Evolutionary conservation across 2,113 vertebrate species (phyloP).

Genomic region (Caretta caretta): DNA sequence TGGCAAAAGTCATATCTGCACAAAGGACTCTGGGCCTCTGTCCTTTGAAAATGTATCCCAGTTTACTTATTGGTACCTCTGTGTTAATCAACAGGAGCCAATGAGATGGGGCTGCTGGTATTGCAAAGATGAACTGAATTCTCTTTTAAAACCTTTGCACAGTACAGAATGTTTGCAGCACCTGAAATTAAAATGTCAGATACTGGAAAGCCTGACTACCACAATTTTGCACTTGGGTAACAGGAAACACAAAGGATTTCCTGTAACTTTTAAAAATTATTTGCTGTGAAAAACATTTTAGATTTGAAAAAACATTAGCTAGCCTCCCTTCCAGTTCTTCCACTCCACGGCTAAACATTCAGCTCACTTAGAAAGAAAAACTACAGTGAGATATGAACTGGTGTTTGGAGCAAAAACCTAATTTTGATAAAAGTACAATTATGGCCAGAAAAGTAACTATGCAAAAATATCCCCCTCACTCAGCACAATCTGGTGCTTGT

Average conservation of each 20-base stretch:
- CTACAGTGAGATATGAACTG: not conserved
- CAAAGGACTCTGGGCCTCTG: not conserved
- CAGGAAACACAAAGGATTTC: not conserved
- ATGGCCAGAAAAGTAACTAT: not conserved
- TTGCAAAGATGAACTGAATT: slow-evolving; percentile 11
- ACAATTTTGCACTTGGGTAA: not conserved
- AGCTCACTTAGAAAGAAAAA: not conserved
- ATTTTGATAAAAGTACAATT: not conserved
- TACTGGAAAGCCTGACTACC: not conserved
- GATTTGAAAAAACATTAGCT: not conserved
- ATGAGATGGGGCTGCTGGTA: not conserved
- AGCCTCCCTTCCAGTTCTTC: not conserved
- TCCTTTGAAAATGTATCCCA: not conserved
- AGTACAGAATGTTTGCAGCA: slow-evolving; percentile 29
- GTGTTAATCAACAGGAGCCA: not conserved
- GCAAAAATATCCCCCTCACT: not conserved
- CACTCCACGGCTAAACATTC: not conserved
- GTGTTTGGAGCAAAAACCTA: not conserved
- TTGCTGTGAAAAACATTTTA: not conserved
- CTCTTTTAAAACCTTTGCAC: slow-evolving; percentile 3
- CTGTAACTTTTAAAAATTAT: slow-evolving; percentile 18
- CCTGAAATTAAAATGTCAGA: not conserved
- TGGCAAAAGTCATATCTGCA: not conserved
- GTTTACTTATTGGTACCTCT: not conserved
- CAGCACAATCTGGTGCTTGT: not conserved